A percentile compares a stretch with the other conserved stretches of the same genome.
Conservation (phyloP, 2,113 vertebrate genomes). For the Prinia subflava region DNA sequence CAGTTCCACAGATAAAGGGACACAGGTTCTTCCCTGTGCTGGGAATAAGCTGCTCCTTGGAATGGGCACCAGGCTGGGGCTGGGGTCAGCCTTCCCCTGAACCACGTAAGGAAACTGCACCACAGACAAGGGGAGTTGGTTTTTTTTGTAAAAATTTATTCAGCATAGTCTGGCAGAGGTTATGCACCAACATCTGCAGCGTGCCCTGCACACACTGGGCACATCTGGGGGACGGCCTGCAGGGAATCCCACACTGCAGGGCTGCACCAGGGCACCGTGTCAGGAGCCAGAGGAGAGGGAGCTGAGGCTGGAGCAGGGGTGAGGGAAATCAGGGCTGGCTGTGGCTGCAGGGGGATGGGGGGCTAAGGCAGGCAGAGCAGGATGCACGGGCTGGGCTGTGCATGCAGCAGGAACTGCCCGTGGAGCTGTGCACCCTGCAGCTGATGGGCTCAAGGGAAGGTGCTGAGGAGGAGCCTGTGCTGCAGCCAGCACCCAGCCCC, state of each 20-base stretch:
- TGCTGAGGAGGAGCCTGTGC: neutral
- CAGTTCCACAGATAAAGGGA: fast-evolving
- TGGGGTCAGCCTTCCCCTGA: neutral
- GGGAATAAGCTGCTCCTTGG: neutral
- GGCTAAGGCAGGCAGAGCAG: neutral
- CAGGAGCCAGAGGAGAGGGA: neutral
- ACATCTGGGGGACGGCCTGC: neutral
- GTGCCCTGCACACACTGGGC: neutral
- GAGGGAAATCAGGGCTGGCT: neutral
- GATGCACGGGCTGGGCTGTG: neutral
- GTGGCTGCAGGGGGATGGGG: neutral
- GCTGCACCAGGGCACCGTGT: fast-evolving
- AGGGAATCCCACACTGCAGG: conserved; percentile 43
- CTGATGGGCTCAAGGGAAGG: neutral
- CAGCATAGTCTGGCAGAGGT: conserved; percentile 55
- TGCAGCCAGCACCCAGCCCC: neutral
- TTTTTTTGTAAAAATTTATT: conserved; percentile 65
- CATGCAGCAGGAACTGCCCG: neutral
- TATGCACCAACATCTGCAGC: neutral
- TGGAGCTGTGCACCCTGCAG: neutral
- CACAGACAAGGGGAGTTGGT: neutral
- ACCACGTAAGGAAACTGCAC: neutral
- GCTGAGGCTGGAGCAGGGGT: fast-evolving
- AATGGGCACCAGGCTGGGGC: fast-evolving
- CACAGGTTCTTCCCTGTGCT: fast-evolving